A percentile compares a stretch with the other conserved stretches of the same genome.
phyloP scores from a whole-genome alignment of 2,113 vertebrate genomes.

The Hypanus sabinus region DNA sequence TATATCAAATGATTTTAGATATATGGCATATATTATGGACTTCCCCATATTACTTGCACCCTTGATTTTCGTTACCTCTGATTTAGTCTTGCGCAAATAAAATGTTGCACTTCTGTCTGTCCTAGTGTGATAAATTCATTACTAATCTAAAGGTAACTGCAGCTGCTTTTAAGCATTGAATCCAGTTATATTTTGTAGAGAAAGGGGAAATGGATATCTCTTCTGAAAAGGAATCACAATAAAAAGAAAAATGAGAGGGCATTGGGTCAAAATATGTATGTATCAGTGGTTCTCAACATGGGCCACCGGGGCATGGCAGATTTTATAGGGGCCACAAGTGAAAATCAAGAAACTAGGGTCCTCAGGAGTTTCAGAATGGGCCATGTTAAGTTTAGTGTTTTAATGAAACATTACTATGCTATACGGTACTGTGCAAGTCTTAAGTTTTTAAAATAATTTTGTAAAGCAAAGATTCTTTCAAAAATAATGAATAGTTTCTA shows the following conservation, averaged over 20 bases:
- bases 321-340: too few relatives aligned
- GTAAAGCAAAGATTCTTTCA: too few relatives aligned
- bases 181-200: background rate
- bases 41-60: background rate
- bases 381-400: too few relatives aligned
- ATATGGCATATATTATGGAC: background rate
- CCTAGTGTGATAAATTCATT: background rate
- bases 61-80: background rate
- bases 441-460: too few relatives aligned
- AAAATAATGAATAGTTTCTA: too few relatives aligned
- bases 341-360: too few relatives aligned
- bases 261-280: background rate
- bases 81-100: background rate
- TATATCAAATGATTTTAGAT: background rate
- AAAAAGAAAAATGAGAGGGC: background rate
- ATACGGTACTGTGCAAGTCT: too few relatives aligned
- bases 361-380: too few relatives aligned
- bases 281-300: background rate
- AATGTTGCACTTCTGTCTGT: background rate
- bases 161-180: background rate
- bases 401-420: too few relatives aligned
- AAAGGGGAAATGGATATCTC: background rate
- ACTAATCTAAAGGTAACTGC: background rate
- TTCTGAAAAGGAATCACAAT: background rate
- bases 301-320: too few relatives aligned